Evolutionary conservation across 2,797 vertebrate species (phyloP).

Genomic region (Bradypodion ventrale): DNA sequence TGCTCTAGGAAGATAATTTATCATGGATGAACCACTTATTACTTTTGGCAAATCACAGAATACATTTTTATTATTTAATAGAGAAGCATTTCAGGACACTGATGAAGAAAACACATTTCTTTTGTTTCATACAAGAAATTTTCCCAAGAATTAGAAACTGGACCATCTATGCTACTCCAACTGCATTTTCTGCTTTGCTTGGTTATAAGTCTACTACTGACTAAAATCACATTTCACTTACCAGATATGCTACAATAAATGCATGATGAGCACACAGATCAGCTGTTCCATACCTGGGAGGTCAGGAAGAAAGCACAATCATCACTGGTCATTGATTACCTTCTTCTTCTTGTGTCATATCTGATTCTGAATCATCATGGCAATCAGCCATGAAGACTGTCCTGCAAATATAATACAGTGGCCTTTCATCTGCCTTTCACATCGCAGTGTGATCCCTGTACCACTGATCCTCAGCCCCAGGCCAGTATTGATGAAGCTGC

Average conservation of each 20-base stretch:
- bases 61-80: background rate
- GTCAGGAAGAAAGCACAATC: constrained; percentile 3
- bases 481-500: too few species aligned
- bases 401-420: too few species aligned
- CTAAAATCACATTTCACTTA: constrained; percentile 72
- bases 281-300: constrained; percentile 87
- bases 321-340: background rate
- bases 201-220: background rate
- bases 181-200: background rate
- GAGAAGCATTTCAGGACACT: background rate
- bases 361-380: too few species aligned
- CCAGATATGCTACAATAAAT: constrained; percentile 85
- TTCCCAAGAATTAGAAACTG: background rate
- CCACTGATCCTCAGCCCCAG: too few species aligned
- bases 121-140: background rate
- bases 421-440: too few species aligned
- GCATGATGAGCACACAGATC: constrained; percentile 93
- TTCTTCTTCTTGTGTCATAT: too few species aligned
- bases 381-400: too few species aligned
- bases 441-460: too few species aligned
- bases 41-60: background rate
- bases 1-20: background rate
- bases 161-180: background rate
- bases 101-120: background rate
- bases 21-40: background rate